Evolutionary conservation across 2,888 invertebrate species (phyloP).

Genomic region (Charanyca ferruginea): DNA sequence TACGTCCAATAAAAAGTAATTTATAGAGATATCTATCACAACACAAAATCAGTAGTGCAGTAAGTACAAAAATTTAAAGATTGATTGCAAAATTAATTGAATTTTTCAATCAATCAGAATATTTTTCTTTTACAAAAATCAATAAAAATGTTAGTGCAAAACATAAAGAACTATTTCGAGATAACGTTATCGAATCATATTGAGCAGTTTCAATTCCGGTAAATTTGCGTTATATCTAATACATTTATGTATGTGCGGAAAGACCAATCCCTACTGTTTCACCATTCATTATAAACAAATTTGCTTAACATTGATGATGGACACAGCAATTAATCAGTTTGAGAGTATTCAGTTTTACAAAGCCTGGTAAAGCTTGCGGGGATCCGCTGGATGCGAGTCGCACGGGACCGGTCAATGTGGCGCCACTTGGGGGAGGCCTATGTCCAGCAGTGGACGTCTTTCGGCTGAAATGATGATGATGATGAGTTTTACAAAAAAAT

Average conservation of each 20-base stretch:
- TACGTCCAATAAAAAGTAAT: conserved; percentile 23
- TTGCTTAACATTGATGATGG: too few relatives aligned
- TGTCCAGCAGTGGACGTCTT: too few relatives aligned
- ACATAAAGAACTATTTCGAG: conserved; percentile 26
- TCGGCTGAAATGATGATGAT: too few relatives aligned
- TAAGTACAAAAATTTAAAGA: conserved; percentile 39
- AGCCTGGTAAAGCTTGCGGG: too few relatives aligned
- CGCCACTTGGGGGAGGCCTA: too few relatives aligned
- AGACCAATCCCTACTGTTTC: background rate
- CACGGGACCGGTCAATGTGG: too few relatives aligned
- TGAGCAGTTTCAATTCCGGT: conserved; percentile 55
- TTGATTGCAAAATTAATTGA: conserved; percentile 28
- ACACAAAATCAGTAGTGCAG: conserved; percentile 30
- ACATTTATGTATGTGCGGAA: conserved; percentile 21
- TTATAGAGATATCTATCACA: conserved; percentile 19
- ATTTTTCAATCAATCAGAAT: background rate
- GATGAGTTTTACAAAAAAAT: too few relatives aligned
- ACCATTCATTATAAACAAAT: too few relatives aligned
- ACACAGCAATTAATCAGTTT: too few relatives aligned
- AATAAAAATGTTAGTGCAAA: conserved; percentile 50
- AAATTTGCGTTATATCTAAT: background rate
- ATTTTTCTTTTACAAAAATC: background rate
- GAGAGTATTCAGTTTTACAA: too few relatives aligned
- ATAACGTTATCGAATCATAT: conserved; percentile 45
- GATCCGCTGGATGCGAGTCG: too few relatives aligned